phyloP scores from a whole-genome alignment of 2,113 vertebrate species.

The Acanthisitta chloris region DNA sequence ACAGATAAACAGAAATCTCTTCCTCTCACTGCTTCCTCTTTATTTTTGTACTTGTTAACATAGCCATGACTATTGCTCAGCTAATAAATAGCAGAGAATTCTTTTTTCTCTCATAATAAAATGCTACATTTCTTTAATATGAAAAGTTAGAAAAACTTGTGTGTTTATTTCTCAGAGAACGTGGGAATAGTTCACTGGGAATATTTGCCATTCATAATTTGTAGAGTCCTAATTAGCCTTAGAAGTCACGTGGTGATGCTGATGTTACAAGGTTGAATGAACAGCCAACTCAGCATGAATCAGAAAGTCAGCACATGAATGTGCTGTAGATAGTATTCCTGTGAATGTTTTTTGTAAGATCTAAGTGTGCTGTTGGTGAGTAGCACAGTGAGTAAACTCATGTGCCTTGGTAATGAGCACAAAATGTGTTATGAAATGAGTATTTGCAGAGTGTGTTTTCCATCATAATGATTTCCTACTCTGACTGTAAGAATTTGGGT shows the following conservation, averaged over 20 bases:
- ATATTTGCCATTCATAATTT: conserved; percentile 34
- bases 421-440: not conserved
- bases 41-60: not conserved
- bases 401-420: not conserved
- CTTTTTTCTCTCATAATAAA: not conserved
- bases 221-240: not conserved
- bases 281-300: conserved; percentile 33
- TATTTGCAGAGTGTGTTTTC: not conserved
- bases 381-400: not conserved
- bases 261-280: conserved; percentile 20
- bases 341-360: not conserved
- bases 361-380: not conserved
- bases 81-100: not conserved
- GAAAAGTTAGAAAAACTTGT: not conserved
- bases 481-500: not conserved
- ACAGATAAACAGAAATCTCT: not conserved
- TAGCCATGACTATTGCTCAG: not conserved
- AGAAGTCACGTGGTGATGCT: not conserved
- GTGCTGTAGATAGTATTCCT: not conserved
- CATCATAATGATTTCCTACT: not conserved
- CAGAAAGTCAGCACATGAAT: not conserved
- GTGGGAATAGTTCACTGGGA: not conserved
- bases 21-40: not conserved
- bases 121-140: not conserved
- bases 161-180: not conserved